These are phyloP conservation scores for Brachypalpus laphriformis DNA, from an alignment of 2,888 invertebrate genomes.

Conservation along the genomic window DNA sequence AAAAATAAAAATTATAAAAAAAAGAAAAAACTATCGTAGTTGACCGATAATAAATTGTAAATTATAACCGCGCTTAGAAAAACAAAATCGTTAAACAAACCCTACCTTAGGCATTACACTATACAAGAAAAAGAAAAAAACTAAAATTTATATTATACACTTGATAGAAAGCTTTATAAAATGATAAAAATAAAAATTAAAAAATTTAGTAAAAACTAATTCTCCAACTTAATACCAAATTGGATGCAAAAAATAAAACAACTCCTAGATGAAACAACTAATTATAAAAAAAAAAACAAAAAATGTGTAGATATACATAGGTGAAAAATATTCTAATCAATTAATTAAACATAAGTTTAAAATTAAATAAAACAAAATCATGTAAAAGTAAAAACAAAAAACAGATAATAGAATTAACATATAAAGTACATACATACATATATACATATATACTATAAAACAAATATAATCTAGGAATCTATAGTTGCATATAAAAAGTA, in stretches of 20 bases:
- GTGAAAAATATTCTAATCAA: constrained; percentile 65
- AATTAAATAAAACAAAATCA: constrained; percentile 5
- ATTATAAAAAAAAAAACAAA: constrained; percentile 6
- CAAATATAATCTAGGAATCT: constrained; percentile 20
- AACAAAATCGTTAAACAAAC: constrained; percentile 40
- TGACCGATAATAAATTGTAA: constrained; percentile 65
- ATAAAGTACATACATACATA: constrained; percentile 58
- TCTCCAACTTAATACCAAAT: constrained; percentile 30
- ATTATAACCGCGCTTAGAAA: constrained; percentile 61
- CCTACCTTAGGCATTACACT: constrained; percentile 10
- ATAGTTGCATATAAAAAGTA: constrained; percentile 33
- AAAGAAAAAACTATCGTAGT: constrained; percentile 31
- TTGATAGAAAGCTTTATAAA: constrained; percentile 71
- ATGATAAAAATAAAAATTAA: constrained; percentile 20
- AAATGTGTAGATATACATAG: constrained; percentile 60
- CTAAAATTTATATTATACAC: constrained; percentile 63
- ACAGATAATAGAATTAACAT: constrained; percentile 34
- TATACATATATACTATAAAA: constrained; percentile 47
- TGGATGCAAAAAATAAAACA: constrained; percentile 32
- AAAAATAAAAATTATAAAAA: constrained; percentile 37
- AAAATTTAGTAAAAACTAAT: constrained; percentile 46
- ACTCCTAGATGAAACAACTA: constrained; percentile 67
- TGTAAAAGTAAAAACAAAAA: constrained; percentile 11
- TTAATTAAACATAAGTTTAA: constrained; percentile 26
- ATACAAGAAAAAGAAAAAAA: constrained; percentile 15